Evolutionary conservation across 2,113 vertebrate species (phyloP).

Genomic region (Eulemur macaco): DNA sequence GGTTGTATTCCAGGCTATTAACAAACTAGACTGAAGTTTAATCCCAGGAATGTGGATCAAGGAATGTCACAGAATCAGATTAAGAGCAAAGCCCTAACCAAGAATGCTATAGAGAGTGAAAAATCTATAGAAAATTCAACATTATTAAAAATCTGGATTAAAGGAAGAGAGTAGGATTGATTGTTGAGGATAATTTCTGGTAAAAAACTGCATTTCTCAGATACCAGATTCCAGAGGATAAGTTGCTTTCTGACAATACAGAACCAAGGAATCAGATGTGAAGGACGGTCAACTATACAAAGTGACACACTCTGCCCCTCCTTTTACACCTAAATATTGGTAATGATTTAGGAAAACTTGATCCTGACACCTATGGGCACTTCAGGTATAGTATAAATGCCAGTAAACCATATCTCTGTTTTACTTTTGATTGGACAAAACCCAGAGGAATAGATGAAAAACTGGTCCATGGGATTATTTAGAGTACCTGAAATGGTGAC

Average conservation of each 20-base stretch:
- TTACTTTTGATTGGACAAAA: not conserved
- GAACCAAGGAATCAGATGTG: not conserved
- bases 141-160: not conserved
- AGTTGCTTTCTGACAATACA: not conserved
- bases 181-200: not conserved
- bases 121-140: not conserved
- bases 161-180: not conserved
- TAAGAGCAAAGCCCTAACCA: not conserved
- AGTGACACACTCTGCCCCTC: not conserved
- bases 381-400: not conserved
- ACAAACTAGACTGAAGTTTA: not conserved
- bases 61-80: not conserved
- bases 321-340: not conserved
- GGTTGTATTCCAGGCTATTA: not conserved
- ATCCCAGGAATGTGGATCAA: not conserved
- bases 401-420: not conserved
- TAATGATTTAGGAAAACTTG: not conserved
- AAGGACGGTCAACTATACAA: not conserved
- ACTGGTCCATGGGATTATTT: not conserved
- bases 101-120: not conserved
- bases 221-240: not conserved
- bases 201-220: not conserved
- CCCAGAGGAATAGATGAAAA: not conserved
- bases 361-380: not conserved
- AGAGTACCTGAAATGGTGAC: not conserved